Percentiles rank a stretch among this genome's conserved stretches.
phyloP scores from a whole-genome alignment of 2,113 vertebrate species.

The Casuarius casuarius region DNA sequence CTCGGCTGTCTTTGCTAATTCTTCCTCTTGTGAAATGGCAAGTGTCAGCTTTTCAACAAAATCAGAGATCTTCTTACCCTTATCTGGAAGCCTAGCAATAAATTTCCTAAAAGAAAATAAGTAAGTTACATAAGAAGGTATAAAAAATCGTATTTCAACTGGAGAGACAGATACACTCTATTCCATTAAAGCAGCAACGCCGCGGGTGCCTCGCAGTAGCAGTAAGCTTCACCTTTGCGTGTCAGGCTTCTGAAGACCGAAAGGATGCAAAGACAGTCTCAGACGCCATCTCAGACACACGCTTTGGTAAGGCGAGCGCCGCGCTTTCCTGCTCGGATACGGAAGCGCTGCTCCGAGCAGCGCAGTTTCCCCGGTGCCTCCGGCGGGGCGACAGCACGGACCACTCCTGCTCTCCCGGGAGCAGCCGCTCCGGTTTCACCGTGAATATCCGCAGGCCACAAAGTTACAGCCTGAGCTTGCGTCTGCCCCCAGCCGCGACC shows the following conservation, averaged over 20 bases:
- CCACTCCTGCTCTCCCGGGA: too few relatives aligned
- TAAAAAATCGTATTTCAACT: background rate
- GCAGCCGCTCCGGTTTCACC: too few relatives aligned
- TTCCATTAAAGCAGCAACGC: rapidly evolving
- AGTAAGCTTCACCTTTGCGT: rapidly evolving
- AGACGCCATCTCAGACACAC: rapidly evolving
- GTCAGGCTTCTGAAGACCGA: rapidly evolving
- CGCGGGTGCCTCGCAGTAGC: background rate
- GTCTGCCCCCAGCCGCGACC: too few relatives aligned
- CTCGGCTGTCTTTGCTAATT: conserved; percentile 72
- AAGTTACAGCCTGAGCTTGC: too few relatives aligned
- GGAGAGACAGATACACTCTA: background rate
- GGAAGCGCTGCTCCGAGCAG: background rate
- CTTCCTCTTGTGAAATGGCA: conserved; percentile 78
- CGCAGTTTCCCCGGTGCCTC: too few relatives aligned
- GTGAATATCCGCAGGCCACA: too few relatives aligned
- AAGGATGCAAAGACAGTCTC: background rate
- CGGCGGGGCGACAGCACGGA: too few relatives aligned
- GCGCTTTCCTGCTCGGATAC: rapidly evolving
- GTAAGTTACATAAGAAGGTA: background rate
- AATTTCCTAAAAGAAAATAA: conserved; percentile 82
- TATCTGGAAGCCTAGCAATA: conserved; percentile 88
- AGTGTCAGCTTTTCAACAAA: conserved; percentile 81
- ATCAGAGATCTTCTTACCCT: conserved; percentile 88
- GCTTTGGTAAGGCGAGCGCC: rapidly evolving